Base-by-base conservation (phyloP, 2,797 vertebrate genomes). In the Limnodromus scolopaceus region DNA sequence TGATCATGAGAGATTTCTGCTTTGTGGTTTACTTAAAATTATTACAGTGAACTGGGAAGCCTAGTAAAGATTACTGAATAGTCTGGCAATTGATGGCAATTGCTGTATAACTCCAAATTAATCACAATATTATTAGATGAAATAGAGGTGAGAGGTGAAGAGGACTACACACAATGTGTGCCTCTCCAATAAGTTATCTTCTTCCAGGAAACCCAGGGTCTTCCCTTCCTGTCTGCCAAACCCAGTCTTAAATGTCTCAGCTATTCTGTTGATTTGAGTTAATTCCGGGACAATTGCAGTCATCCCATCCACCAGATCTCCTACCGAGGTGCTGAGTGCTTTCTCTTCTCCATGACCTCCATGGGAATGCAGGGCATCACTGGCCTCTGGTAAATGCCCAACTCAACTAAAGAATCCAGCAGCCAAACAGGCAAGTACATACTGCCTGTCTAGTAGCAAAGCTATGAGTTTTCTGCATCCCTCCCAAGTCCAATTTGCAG, bases 211-310 rank as follows among this genome's bases (percentile, higher is more conserved):
- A 54, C n/a, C 18, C 16, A 5, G 16, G 22, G 39, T 90, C 70
- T 96, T 92, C 49, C 30, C 15, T 65, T 17, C 6, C 9, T 76
- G 3, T 83, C 57, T 91, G 75, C 75, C 84, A 93, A 89, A 46
- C 23, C 2, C 23, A 46, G 24, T 82, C n/a, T 93, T 80, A 41
- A 75, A 51, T 71, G 71, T 65, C 46, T 93, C 45, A 68, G 23
- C 13, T 51, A 9, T 83, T 87, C 53, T 83, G 80, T 61, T 95
- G 84, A 55, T 68, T 92, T 76, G 60, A 43, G 57, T 94, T 96
- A 85, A 85, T 96, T 76, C 22, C 15, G 75, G 86, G 71, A 92
- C 91, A 92, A 57, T 49, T 89, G 87, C n/a, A 87, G 55, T 70
- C 16, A 1, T 65, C 55, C 46, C 45, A 71, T 84, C 38, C 16